A percentile compares a stretch with the other conserved stretches of the same genome.
Evolutionary conservation across 2,797 vertebrate species (phyloP).

Genomic region (Cuniculus paca): DNA sequence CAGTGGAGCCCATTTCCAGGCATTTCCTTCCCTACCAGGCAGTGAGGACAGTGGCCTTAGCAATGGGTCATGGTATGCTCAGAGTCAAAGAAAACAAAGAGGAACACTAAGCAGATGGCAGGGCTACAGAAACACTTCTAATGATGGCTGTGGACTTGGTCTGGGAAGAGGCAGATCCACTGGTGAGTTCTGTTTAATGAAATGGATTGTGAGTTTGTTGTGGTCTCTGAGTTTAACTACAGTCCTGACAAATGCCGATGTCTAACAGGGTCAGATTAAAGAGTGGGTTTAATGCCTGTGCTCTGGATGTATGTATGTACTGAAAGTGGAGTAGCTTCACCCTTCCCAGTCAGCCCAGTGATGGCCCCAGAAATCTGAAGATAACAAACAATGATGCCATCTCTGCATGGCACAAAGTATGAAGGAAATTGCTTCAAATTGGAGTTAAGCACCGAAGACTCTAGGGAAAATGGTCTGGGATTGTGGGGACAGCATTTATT

Average conservation of each 20-base stretch:
- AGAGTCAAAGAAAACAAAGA: not conserved
- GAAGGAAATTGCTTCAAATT: not conserved
- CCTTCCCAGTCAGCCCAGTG: not conserved
- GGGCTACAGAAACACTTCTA: too few relatives aligned
- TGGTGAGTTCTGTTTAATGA: not conserved
- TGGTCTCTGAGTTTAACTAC: not conserved
- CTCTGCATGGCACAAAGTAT: fast-evolving
- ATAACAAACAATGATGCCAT: not conserved
- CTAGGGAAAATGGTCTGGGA: not conserved
- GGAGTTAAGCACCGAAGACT: not conserved
- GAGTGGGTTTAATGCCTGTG: not conserved
- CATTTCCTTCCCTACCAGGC: too few relatives aligned
- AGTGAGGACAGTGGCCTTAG: too few relatives aligned
- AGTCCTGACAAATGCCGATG: not conserved
- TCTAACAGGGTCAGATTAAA: not conserved
- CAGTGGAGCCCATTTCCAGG: too few relatives aligned
- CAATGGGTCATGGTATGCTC: not conserved
- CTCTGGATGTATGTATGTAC: not conserved
- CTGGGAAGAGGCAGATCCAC: not conserved
- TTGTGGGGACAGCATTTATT: too few relatives aligned
- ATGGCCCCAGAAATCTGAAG: not conserved
- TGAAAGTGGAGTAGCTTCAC: not conserved
- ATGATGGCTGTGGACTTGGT: not conserved
- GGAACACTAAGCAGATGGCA: not conserved
- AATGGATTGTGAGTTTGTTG: not conserved